phyloP scores from a whole-genome alignment of 2,113 vertebrate species.

The Oreotragus oreotragus region DNA sequence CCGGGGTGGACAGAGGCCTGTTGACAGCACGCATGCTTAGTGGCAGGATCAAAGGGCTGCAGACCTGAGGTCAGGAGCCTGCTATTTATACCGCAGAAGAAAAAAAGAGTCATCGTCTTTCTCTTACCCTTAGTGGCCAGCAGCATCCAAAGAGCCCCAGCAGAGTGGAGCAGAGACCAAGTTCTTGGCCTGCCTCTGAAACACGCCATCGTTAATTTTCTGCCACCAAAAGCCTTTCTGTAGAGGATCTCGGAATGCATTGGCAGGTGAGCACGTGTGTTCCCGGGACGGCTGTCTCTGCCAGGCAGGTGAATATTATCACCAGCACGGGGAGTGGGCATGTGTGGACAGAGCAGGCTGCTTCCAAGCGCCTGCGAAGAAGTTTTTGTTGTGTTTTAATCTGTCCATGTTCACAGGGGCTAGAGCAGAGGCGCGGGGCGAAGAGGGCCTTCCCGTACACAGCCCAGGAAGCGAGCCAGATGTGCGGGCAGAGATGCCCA shows the following conservation, averaged over 20 bases:
- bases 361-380: neutral
- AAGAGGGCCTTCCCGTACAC: neutral
- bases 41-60: accelerated
- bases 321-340: neutral
- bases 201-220: neutral
- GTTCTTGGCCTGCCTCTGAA: neutral
- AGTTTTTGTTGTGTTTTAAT: neutral
- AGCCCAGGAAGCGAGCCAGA: neutral
- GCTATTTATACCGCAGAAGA: neutral
- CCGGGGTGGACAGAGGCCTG: accelerated
- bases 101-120: accelerated
- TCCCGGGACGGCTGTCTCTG: accelerated
- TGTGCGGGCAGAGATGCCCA: neutral
- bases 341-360: neutral
- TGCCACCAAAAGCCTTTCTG: neutral
- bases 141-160: accelerated
- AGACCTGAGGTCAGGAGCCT: neutral
- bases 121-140: neutral
- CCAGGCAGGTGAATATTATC: neutral
- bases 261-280: neutral
- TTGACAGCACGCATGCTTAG: accelerated
- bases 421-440: neutral
- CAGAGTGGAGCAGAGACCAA: neutral
- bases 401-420: neutral
- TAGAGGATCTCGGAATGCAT: neutral